phyloP scores from a whole-genome alignment of 2,797 vertebrate genomes.

The Brachyrhaphis roseni region DNA sequence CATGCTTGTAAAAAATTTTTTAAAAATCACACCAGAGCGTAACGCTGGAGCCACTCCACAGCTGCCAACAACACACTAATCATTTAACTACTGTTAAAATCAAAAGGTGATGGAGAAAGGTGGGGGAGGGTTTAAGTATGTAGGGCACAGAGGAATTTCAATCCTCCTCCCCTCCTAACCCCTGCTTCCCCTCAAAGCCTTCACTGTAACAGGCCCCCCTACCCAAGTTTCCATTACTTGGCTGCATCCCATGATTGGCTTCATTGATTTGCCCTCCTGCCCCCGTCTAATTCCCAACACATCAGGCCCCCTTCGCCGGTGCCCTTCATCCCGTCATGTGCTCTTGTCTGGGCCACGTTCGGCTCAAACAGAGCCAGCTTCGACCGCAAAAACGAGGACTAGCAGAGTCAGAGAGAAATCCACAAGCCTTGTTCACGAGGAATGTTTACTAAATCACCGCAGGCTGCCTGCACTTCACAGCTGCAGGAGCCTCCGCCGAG shows the following conservation, averaged over 20 bases:
- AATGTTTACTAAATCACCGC: conserved; percentile 64
- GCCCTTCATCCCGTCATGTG: conserved; percentile 3
- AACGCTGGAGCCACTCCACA: background rate
- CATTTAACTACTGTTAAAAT: conserved; percentile 61
- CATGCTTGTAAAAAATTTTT: background rate
- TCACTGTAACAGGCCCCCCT: conserved; percentile 54
- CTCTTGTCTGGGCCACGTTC: background rate
- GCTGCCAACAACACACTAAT: conserved; percentile 20
- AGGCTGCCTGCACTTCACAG: conserved; percentile 62
- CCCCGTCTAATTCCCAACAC: conserved; percentile 34
- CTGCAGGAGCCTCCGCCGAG: conserved; percentile 50
- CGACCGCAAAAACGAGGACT: background rate
- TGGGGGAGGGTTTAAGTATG: conserved; percentile 65
- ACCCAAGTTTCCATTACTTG: conserved; percentile 63
- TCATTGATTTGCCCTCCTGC: conserved; percentile 56
- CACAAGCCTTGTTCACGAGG: conserved; percentile 21
- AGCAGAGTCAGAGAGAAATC: background rate
- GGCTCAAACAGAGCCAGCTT: background rate
- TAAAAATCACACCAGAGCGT: background rate
- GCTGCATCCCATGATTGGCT: conserved; percentile 61
- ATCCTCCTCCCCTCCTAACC: conserved; percentile 31
- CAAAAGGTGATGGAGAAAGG: conserved; percentile 60
- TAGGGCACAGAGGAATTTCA: conserved; percentile 71
- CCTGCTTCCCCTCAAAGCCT: conserved; percentile 37
- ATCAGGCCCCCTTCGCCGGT: conserved; percentile 18